These are phyloP conservation scores for Diabrotica undecimpunctata DNA, from an alignment of 1,140 invertebrate genomes.

Conservation along the genomic window DNA sequence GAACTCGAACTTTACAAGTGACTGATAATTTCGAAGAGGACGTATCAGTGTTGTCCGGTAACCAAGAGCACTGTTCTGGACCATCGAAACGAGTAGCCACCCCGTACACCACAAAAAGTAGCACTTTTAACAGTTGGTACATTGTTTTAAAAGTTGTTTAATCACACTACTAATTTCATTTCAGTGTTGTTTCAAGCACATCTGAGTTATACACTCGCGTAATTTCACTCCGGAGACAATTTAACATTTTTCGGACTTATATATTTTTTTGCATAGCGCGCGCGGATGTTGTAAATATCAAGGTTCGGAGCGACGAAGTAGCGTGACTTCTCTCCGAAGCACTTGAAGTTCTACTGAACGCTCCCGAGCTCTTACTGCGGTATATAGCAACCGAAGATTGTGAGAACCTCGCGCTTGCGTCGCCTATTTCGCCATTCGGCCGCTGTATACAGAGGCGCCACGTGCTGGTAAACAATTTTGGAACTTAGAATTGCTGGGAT, in stretches of 20 bases:
- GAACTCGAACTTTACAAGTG: slow-evolving; percentile 64
- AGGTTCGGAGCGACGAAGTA: slow-evolving; percentile 12
- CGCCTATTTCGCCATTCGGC: slow-evolving; percentile 20
- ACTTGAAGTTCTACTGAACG: slow-evolving; percentile 36
- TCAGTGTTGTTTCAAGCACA: background rate
- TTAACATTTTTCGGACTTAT: background rate
- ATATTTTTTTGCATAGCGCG: background rate
- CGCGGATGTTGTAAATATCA: background rate
- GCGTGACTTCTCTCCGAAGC: slow-evolving; percentile 25
- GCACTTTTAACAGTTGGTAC: slow-evolving; percentile 28
- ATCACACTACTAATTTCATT: slow-evolving; percentile 7
- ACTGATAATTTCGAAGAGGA: slow-evolving; percentile 53
- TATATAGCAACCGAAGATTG: slow-evolving; percentile 32
- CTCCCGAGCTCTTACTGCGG: slow-evolving; percentile 31
- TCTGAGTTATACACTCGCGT: background rate
- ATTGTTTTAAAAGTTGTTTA: slow-evolving; percentile 20
- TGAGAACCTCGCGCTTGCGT: slow-evolving; percentile 32
- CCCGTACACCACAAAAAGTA: slow-evolving; percentile 20
- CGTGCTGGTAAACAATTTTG: slow-evolving; percentile 18
- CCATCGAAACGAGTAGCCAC: slow-evolving; percentile 34
- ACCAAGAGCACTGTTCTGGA: slow-evolving; percentile 55
- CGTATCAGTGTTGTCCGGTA: slow-evolving; percentile 58
- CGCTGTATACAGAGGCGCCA: slow-evolving; percentile 28
- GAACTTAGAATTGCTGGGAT: background rate
- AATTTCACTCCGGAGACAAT: background rate